Conservation (phyloP, 2,797 vertebrate species). For the Threskiornis aethiopicus region DNA sequence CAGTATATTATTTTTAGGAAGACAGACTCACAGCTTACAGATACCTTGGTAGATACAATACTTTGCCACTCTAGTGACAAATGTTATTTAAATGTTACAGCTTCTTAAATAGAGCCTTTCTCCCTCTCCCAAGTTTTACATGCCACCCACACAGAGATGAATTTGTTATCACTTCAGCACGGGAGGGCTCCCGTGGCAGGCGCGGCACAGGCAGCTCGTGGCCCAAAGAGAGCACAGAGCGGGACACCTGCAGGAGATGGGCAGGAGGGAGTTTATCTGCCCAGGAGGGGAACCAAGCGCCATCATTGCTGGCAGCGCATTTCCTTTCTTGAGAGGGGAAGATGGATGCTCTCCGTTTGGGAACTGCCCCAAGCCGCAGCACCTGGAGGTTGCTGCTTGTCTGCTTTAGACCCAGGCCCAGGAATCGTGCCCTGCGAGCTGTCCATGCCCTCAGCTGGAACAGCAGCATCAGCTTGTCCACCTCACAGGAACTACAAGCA, state of each 20-base stretch:
- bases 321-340: not conserved
- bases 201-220: rapidly evolving
- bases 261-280: not conserved
- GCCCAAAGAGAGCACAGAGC: not conserved
- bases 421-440: not conserved
- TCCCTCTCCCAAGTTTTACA: not conserved
- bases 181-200: not conserved
- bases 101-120: not conserved
- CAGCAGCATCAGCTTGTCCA: not conserved
- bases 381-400: not conserved
- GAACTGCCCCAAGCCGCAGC: not conserved
- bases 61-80: not conserved
- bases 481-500: not conserved
- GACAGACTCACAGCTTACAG: not conserved
- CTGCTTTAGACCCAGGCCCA: not conserved
- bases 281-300: not conserved
- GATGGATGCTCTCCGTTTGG: not conserved
- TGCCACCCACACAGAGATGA: not conserved
- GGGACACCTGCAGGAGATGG: rapidly evolving
- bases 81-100: not conserved
- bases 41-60: not conserved
- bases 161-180: not conserved
- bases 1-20: not conserved
- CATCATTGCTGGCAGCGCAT: not conserved
- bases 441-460: not conserved